Base-by-base conservation (phyloP, 2,888 invertebrate species). In the Platycheirus rosarum region DNA sequence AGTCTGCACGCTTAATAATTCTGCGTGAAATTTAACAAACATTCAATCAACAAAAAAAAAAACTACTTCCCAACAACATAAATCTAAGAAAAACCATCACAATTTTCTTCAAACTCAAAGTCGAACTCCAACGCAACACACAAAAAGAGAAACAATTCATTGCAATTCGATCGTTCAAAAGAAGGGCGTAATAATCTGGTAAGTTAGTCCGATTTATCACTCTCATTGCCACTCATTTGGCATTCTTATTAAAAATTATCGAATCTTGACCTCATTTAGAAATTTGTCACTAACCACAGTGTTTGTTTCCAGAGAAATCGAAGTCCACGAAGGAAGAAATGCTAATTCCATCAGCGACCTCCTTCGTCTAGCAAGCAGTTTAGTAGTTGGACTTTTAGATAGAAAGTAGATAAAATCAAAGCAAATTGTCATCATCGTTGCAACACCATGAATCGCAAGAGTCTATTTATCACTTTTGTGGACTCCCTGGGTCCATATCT, bases 401-500 rank as follows among this genome's bases (percentile, higher is more conserved):
- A n/a, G n/a, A n/a, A n/a, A n/a, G n/a, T n/a, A n/a, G n/a, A n/a
- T n/a, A n/a, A n/a, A n/a, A n/a, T n/a, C n/a, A n/a, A n/a, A n/a
- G n/a, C n/a, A n/a, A n/a, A n/a, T n/a, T n/a, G n/a, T 55, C 49
- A 51, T 66, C 48, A 14, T 35, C 3, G 26, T 4, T 13, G 37
- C 5, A 20, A 14, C 16, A 62, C 7, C 35, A 78, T 75, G 75
- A 78, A 70, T 35, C 76, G 82, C 37, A 68, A 66, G 18, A 73
- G 18, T 32, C 37, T 93, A 53, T 92, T 91, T 85, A 92, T 94
- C 86, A 95, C 95, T 80, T 93, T 93, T 90, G 92, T 95, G 84
- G 95, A 95, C 87, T 92, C 93, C 60, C 93, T 94, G 78, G 93
- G 94, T 29, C 93, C 93, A 73, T 94, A 94, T 87, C 89, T 96